Percentiles rank a stretch among this genome's conserved stretches.
These are phyloP conservation scores for Patella ulyssiponensis DNA, from an alignment of 2,888 invertebrate genomes.

Conservation along the genomic window DNA sequence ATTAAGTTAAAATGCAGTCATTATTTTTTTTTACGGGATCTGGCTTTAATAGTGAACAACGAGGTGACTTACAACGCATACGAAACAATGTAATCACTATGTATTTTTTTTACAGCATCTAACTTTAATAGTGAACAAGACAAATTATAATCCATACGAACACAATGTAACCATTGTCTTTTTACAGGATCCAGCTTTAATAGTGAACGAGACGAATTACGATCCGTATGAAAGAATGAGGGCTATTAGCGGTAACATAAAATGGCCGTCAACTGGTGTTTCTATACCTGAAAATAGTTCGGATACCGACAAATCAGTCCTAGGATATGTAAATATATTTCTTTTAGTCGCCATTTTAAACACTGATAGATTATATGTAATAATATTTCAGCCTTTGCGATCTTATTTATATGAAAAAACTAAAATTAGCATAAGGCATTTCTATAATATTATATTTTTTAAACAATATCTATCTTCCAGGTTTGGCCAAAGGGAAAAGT, in stretches of 20 bases:
- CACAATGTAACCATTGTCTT: neutral
- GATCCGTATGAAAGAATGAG: slow-evolving; percentile 59
- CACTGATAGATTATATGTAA: too few relatives aligned
- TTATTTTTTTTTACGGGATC: slow-evolving; percentile 48
- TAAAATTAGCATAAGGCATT: too few relatives aligned
- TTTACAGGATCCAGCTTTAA: slow-evolving; percentile 59
- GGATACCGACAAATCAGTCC: slow-evolving; percentile 50
- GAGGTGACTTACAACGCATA: too few relatives aligned
- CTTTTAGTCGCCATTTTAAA: too few relatives aligned
- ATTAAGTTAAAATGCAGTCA: too few relatives aligned
- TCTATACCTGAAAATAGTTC: slow-evolving; percentile 45
- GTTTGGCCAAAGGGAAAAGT: slow-evolving; percentile 66
- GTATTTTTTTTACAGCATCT: slow-evolving; percentile 54
- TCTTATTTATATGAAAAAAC: too few relatives aligned
- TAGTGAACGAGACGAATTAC: slow-evolving; percentile 58
- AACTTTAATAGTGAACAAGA: slow-evolving; percentile 48
- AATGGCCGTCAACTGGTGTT: slow-evolving; percentile 54
- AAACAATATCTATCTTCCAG: slow-evolving; percentile 31
- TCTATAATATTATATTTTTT: too few relatives aligned
- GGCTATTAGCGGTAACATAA: slow-evolving; percentile 56
- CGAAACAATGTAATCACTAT: too few relatives aligned
- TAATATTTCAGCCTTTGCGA: too few relatives aligned
- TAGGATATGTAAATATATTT: slow-evolving; percentile 60
- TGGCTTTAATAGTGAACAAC: slow-evolving; percentile 28
- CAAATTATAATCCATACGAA: slow-evolving; percentile 46